Evolutionary conservation across 1,140 invertebrate species (phyloP).

Genomic region (Philotrypesis tridentata): DNA sequence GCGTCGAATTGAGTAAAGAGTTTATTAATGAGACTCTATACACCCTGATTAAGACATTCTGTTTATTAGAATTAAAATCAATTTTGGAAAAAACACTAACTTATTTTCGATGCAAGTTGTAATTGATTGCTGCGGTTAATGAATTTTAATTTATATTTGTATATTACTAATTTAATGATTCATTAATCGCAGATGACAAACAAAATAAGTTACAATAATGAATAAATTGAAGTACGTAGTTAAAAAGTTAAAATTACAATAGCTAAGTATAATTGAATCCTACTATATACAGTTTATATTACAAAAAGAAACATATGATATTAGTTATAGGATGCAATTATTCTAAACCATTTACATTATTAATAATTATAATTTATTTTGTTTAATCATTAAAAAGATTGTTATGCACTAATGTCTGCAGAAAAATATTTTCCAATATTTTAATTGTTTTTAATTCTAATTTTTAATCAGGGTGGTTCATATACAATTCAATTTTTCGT

Average conservation of each 20-base stretch:
- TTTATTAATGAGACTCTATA: conserved; percentile 39
- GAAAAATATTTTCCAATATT: not conserved
- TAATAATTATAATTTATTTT: conserved; percentile 25
- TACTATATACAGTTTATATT: not conserved
- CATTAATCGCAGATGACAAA: conserved; percentile 27
- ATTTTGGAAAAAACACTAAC: conserved; percentile 3
- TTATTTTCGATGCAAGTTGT: not conserved
- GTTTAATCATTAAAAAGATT: conserved; percentile 23
- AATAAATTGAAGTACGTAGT: not conserved
- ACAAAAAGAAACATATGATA: not conserved
- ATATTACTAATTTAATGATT: conserved; percentile 36
- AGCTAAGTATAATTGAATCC: not conserved
- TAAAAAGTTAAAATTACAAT: not conserved
- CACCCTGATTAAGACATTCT: conserved; percentile 31
- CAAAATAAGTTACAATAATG: conserved; percentile 9
- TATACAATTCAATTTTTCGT: conserved; percentile 45
- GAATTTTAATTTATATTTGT: conserved; percentile 32
- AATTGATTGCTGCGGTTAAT: conserved; percentile 1
- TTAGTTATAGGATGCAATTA: conserved; percentile 21
- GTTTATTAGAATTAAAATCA: conserved; percentile 33
- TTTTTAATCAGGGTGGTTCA: conserved; percentile 17
- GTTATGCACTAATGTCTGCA: not conserved
- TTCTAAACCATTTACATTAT: not conserved
- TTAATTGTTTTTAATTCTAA: conserved; percentile 42
- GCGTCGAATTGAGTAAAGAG: conserved; percentile 32